Evolutionary conservation across 2,888 invertebrate genomes (phyloP).

Genomic region (Siphlonurus alternatus): DNA sequence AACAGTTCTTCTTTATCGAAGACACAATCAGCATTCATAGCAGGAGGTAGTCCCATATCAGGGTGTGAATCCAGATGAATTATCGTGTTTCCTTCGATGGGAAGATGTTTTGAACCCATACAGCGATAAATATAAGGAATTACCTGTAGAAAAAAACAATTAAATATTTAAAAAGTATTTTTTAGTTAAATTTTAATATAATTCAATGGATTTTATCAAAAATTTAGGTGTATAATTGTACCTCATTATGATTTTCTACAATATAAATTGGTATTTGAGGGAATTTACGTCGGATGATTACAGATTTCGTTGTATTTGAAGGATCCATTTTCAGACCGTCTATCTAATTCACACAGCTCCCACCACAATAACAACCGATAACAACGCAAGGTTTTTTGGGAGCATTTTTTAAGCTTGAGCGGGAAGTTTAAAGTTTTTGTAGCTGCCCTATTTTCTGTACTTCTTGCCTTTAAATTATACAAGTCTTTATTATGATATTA

Average conservation of each 20-base stretch:
- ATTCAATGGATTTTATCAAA: neutral
- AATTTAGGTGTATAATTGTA: conserved; percentile 13
- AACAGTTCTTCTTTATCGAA: conserved; percentile 54
- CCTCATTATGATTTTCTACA: conserved; percentile 66
- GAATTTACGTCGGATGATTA: conserved; percentile 22
- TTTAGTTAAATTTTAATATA: neutral
- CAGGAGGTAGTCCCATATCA: conserved; percentile 68
- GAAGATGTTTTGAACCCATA: conserved; percentile 64
- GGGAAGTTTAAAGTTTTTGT: neutral
- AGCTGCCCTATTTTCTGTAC: too few relatives aligned
- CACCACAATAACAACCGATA: neutral
- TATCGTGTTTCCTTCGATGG: conserved; percentile 53
- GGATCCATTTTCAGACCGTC: neutral
- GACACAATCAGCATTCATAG: conserved; percentile 55
- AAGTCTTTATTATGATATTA: too few relatives aligned
- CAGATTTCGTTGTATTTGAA: neutral
- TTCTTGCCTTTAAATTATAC: too few relatives aligned
- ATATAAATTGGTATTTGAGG: conserved; percentile 56
- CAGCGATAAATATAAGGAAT: conserved; percentile 60
- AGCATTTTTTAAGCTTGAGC: neutral
- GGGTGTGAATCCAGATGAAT: conserved; percentile 88
- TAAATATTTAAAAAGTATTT: neutral
- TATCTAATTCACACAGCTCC: neutral
- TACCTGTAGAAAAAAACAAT: conserved; percentile 20
- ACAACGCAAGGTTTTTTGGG: neutral